Evolutionary conservation across 2,888 invertebrate species (phyloP), one percentile per base, ranked within the genome.

Genomic region (Phorcus lineatus): DNA sequence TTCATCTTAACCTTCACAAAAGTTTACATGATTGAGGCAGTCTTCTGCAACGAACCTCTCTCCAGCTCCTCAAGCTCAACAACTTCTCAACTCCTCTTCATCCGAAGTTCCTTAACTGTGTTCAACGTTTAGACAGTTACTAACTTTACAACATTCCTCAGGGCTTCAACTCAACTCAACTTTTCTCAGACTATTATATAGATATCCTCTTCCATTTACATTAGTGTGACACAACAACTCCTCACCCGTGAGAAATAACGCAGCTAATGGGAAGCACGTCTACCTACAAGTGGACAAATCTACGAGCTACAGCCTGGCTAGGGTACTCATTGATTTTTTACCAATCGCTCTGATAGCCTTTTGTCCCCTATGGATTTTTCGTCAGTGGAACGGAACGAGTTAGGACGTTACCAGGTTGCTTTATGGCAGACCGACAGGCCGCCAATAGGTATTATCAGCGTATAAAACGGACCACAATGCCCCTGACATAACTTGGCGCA

Each of bases 401-500:
- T 2, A 52, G 62, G 62, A 62, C 62, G 62, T 62, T 62, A 62
- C 62, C 62, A 62, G 28, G 62, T 24, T 62, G 62, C n/a, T 62
- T 24, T 62, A 28, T 62, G 62, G 24, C 24, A 62, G 62, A 16
- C 28, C 13, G 28, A 28, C 28, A 62, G 62, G 62, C 62, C 62
- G 62, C 62, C 28, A 24, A 24, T 28, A n/a, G 52, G 74, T 74
- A 74, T 74, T 74, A 74, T 74, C 74, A 52, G 74, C 40, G 22
- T 52, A 74, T 40, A 24, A 47, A 24, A 74, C 19, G 24, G n/a
- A 24, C 74, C 52, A 52, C 74, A 74, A 74, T 22, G 52, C 22
- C 11, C 52, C 74, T 74, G 74, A 74, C 74, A 74, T 74, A 74
- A 74, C 74, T 52, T 40, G 74, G 74, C 24, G 52, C 74, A 52